phyloP scores from a whole-genome alignment of 2,113 vertebrate species.

The Sitta europaea region DNA sequence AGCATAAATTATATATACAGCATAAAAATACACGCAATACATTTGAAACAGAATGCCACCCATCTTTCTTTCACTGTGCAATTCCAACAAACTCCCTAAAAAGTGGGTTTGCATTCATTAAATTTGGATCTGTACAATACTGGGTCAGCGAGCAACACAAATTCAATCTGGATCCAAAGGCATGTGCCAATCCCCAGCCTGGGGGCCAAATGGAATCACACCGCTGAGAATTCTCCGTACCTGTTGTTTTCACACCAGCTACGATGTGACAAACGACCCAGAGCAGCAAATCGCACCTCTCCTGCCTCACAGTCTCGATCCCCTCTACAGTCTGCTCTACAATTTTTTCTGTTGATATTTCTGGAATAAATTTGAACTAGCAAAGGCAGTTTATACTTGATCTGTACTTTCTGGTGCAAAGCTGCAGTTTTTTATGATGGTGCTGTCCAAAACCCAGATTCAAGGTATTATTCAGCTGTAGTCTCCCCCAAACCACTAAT shows the following conservation, averaged over 20 bases:
- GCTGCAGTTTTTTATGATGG: neutral
- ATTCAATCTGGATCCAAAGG: neutral
- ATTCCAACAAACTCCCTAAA: neutral
- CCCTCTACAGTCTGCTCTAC: neutral
- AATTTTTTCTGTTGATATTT: neutral
- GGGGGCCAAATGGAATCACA: neutral
- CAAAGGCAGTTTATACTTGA: neutral
- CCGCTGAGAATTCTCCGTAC: fast-evolving
- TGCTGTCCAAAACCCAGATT: neutral
- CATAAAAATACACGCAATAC: neutral
- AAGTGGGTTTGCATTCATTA: neutral
- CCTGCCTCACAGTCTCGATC: neutral
- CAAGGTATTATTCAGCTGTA: neutral
- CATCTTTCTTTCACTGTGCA: neutral
- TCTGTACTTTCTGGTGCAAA: neutral
- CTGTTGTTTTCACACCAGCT: neutral
- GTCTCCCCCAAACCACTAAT: neutral
- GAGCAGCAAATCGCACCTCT: neutral
- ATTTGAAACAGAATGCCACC: neutral
- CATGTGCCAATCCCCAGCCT: neutral
- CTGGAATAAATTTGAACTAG: neutral
- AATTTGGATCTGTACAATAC: neutral
- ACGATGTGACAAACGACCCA: neutral
- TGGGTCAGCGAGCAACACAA: neutral
- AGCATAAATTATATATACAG: neutral